phyloP scores from a whole-genome alignment of 2,797 vertebrate genomes.

The Sebastes steindachneri region DNA sequence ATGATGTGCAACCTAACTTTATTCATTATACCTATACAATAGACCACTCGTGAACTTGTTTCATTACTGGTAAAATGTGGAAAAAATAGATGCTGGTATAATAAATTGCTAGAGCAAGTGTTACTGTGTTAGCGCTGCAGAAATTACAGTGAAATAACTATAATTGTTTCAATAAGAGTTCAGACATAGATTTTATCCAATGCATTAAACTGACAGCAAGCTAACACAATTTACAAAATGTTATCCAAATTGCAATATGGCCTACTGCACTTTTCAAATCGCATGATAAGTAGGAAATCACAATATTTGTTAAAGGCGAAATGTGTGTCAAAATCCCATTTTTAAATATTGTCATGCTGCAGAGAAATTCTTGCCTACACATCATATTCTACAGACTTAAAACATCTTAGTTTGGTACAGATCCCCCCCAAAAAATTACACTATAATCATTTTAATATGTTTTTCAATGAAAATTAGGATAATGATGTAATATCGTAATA shows the following conservation, averaged over 20 bases:
- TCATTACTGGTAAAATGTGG: background rate
- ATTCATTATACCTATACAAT: background rate
- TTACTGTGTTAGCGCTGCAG: background rate
- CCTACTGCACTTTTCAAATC: no score
- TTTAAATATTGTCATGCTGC: no score
- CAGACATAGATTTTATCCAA: background rate
- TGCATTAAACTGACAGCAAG: background rate
- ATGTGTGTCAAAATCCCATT: no score
- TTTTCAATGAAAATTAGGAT: no score
- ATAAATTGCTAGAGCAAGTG: background rate
- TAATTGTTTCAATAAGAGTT: background rate
- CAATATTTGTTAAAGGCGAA: no score
- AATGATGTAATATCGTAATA: no score
- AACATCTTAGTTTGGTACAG: no score
- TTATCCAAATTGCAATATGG: no score
- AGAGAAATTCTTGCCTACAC: no score
- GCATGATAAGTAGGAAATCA: accelerated
- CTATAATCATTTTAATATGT: no score
- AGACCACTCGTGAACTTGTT: background rate
- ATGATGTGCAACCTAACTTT: background rate
- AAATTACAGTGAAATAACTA: background rate
- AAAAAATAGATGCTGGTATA: background rate
- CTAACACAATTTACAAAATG: background rate
- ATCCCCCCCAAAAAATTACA: no score
- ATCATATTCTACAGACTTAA: no score